phyloP scores from a whole-genome alignment of 2,797 vertebrate genomes.

The Phyllotis vaccarum region DNA sequence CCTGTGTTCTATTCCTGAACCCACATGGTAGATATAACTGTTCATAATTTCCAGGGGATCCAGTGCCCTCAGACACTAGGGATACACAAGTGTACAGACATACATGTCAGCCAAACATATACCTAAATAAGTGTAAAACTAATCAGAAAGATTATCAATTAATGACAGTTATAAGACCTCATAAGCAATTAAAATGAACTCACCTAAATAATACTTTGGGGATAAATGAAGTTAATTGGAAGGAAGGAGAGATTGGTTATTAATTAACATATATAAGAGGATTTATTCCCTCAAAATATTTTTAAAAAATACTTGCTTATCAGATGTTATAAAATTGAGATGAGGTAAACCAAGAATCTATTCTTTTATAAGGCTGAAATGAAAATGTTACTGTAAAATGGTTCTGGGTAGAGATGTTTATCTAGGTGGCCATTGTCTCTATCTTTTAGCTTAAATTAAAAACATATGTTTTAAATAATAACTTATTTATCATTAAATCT shows the following conservation, averaged over 20 bases:
- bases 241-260: background rate
- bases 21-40: background rate
- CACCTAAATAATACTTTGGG: constrained; percentile 42
- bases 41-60: background rate
- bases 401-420: constrained; percentile 38
- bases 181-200: constrained; percentile 43
- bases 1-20: background rate
- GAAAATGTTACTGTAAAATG: constrained; percentile 32
- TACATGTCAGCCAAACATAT: background rate
- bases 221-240: constrained; percentile 36
- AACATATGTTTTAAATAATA: constrained; percentile 54
- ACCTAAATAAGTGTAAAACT: background rate
- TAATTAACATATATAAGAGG: constrained; percentile 41
- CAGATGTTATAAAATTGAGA: constrained; percentile 50
- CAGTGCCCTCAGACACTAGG: background rate
- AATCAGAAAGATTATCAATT: constrained; percentile 55
- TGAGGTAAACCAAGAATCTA: constrained; percentile 47
- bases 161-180: constrained; percentile 33
- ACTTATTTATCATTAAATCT: constrained; percentile 27
- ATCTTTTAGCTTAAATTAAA: constrained; percentile 41
- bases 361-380: constrained; percentile 54
- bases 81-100: background rate
- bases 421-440: constrained; percentile 12
- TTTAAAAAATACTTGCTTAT: constrained; percentile 52
- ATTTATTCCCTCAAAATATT: constrained; percentile 55